These are phyloP conservation scores for Ormyrus labotus DNA, from an alignment of 2,888 invertebrate genomes.

Conservation along the genomic window DNA sequence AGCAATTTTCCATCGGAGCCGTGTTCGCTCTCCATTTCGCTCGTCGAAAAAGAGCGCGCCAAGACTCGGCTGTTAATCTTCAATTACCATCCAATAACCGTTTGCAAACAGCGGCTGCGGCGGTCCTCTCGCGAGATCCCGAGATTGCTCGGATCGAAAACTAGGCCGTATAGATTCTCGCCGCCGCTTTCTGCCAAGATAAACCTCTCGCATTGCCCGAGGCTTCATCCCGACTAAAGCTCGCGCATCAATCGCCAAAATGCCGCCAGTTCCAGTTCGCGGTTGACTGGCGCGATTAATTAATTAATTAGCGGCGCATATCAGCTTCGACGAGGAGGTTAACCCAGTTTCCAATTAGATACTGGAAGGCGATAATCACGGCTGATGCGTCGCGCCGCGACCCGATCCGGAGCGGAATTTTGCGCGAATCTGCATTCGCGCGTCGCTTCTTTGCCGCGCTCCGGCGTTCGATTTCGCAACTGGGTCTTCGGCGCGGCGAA, in stretches of 20 bases:
- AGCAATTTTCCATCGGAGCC: too few relatives aligned
- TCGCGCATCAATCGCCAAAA: not conserved
- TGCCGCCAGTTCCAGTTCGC: not conserved
- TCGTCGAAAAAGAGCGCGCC: too few relatives aligned
- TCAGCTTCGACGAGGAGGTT: not conserved
- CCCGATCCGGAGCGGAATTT: too few relatives aligned
- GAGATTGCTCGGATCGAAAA: not conserved
- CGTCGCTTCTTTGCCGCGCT: too few relatives aligned
- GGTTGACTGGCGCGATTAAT: constrained; percentile 12
- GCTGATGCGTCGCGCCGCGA: not conserved
- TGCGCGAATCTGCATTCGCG: too few relatives aligned
- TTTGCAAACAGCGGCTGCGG: too few relatives aligned
- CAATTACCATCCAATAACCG: too few relatives aligned
- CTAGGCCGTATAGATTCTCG: not conserved
- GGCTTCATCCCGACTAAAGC: not conserved
- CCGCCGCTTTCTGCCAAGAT: not conserved
- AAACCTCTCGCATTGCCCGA: not conserved
- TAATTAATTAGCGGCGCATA: constrained; percentile 19
- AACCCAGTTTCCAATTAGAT: constrained; percentile 19
- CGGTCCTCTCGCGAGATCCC: too few relatives aligned
- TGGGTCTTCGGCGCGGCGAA: too few relatives aligned
- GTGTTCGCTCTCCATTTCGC: too few relatives aligned
- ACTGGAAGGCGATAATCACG: not conserved
- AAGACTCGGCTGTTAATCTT: too few relatives aligned
- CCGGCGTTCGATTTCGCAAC: not conserved